Evolutionary conservation across 2,113 vertebrate genomes (phyloP), one percentile per base, ranked within the genome.

Genomic region (Bambusicola thoracicus): DNA sequence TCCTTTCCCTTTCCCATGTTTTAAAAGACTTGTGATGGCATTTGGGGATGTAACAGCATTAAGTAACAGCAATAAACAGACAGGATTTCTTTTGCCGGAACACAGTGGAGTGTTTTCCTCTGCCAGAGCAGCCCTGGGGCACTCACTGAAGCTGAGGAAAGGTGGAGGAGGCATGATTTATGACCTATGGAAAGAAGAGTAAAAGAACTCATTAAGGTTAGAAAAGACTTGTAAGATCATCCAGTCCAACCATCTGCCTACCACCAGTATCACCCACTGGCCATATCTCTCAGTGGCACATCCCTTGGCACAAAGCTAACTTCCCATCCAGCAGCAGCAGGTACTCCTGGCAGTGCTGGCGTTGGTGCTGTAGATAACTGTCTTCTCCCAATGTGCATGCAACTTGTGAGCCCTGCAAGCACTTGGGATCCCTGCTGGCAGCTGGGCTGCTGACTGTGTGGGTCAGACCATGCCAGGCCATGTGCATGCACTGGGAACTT

Each of bases 401-500:
- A n/a, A n/a, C n/a, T 43, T 66, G 40, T 16, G 27, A 16, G 25
- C 51, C 63, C 30, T 32, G 40, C 7, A 8, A 16, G 25, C 51
- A 53, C 51, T 53, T 53, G 51, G 51, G 27, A 17, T 53, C 65
- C 73, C 48, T 73, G 6, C 77, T 46, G 81, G 16, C 22, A 41
- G 30, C 91, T 49, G 84, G 87, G 81, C 94, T 85, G 73, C 74
- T 69, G 36, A 69, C 18, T 22, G 30, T 0, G 1, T 48, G 55
- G 53, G 36, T 44, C 58, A 70, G 91, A 46, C 49, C 7, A 25
- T 79, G 87, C 74, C 53, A 53, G 87, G 68, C 90, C 38, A 18
- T 80, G 76, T 80, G 69, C 86, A 24, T 68, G 84, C 81, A 21
- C 82, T 91, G 94, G 90, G 82, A 91, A 74, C 79, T 90, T 91